These are phyloP conservation scores for Chaenodraco wilsoni DNA, from an alignment of 2,797 vertebrate species.

Conservation along the genomic window DNA sequence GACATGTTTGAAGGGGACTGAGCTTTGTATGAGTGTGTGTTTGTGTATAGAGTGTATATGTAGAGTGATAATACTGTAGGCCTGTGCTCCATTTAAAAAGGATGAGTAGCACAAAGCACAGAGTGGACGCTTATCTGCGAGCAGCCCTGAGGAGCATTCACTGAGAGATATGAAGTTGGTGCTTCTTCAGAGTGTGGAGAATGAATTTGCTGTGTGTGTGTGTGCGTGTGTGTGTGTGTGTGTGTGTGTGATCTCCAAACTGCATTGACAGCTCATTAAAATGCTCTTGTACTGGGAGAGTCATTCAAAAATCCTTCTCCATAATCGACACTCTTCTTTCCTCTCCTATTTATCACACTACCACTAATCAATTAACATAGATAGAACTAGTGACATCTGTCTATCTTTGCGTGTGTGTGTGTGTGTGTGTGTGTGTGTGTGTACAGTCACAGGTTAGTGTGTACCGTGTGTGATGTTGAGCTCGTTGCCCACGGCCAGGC, in stretches of 20 bases:
- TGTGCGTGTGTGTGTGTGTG: neutral
- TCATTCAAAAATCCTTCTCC: constrained; percentile 25
- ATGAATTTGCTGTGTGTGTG: neutral
- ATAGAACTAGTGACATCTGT: constrained; percentile 7
- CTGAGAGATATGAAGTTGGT: neutral
- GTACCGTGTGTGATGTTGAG: constrained; percentile 96
- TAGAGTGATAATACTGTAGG: neutral
- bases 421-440: neutral
- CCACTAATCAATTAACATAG: constrained; percentile 29
- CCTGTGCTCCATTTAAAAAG: constrained; percentile 30
- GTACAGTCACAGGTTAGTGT: too few relatives aligned
- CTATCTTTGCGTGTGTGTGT: neutral
- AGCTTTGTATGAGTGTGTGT: constrained; percentile 1
- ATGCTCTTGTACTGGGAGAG: constrained; percentile 19
- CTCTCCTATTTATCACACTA: neutral
- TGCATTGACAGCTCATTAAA: constrained; percentile 32
- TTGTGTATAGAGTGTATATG: neutral
- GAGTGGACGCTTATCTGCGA: constrained; percentile 30
- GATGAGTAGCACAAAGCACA: constrained; percentile 20
- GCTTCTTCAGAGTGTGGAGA: neutral
- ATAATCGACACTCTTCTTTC: constrained; percentile 35
- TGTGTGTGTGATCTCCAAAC: neutral
- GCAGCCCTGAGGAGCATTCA: constrained; percentile 12
- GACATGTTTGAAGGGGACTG: constrained; percentile 5
- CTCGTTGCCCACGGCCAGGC: constrained; percentile 94